Evolutionary conservation across 2,113 vertebrate genomes (phyloP).

Genomic region (Dromaius novaehollandiae): DNA sequence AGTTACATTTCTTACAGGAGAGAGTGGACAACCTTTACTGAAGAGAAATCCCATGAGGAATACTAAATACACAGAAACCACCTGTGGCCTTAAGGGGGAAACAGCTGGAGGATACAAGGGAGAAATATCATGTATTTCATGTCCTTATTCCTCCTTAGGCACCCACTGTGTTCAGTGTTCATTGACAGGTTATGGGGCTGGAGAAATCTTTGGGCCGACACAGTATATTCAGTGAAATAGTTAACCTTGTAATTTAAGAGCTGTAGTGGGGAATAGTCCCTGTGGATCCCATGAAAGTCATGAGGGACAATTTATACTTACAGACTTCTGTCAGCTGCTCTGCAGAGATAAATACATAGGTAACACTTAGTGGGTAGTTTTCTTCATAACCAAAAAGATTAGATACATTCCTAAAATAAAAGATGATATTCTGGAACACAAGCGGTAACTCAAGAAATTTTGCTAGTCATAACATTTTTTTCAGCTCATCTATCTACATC

Average conservation of each 20-base stretch:
- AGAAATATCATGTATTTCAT: neutral
- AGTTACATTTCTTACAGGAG: too few relatives aligned
- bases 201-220: neutral
- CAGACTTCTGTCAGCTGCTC: neutral
- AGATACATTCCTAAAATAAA: neutral
- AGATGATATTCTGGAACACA: neutral
- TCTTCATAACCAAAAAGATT: neutral
- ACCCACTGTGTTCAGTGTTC: neutral
- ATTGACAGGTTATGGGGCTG: neutral
- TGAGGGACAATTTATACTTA: neutral
- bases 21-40: too few relatives aligned
- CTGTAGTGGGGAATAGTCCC: neutral
- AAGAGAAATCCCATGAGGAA: too few relatives aligned
- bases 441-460: neutral
- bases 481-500: neutral
- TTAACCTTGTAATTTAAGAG: neutral
- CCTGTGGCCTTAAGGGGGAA: too few relatives aligned
- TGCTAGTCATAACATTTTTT: neutral
- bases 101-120: too few relatives aligned
- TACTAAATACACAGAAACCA: too few relatives aligned
- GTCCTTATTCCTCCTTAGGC: neutral
- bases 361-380: accelerated
- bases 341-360: neutral
- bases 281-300: neutral
- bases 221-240: neutral